Base-by-base conservation (phyloP, 2,888 invertebrate genomes). In the Calameuta idolon region DNA sequence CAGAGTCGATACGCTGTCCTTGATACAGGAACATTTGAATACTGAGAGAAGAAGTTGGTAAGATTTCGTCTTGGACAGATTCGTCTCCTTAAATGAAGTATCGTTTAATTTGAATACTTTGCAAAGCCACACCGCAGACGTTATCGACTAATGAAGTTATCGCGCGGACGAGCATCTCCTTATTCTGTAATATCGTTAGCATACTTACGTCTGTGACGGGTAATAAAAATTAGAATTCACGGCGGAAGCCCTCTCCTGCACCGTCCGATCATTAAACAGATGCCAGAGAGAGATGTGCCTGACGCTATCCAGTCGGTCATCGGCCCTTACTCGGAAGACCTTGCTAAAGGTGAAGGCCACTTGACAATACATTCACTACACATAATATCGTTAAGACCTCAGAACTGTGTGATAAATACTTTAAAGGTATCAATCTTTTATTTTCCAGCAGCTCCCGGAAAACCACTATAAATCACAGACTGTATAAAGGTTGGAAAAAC, bases 311-410 rank as follows among this genome's bases (percentile, higher is more conserved):
- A 80, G 77, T 79, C 82, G 84, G 84, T 77, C 84, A 81, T 84
- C 83, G 85, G 83, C 85, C 83, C 80, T 80, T 77, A 75, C 78
- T 78, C 55, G 76, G 78, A 82, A 81, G 82, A 80, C 81, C 84
- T 83, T 81, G 82, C 79, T 79, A 83, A 85, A 85, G 84, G 84
- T 85, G 83, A 85, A 85, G 85, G 84, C 78, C 83, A 83, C 55
- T 73, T 31, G 73, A 31, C 34, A 55, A 69, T 12, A 69, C n/a
- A 31, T n/a, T 35, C 31, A 31, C 71, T 23, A 35, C 69, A 15
- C 35, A 76, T 31, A 76, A 55, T 34, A 73, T 77, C 34, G 74
- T 73, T 15, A 69, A 77, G 11, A 35, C 55, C 34, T 73, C 33
- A 79, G 31, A 12, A 69, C 68, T 69, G 69, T 74, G 55, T 23